Base-by-base conservation (phyloP, 2,113 vertebrate genomes). In the Columbina picui region DNA sequence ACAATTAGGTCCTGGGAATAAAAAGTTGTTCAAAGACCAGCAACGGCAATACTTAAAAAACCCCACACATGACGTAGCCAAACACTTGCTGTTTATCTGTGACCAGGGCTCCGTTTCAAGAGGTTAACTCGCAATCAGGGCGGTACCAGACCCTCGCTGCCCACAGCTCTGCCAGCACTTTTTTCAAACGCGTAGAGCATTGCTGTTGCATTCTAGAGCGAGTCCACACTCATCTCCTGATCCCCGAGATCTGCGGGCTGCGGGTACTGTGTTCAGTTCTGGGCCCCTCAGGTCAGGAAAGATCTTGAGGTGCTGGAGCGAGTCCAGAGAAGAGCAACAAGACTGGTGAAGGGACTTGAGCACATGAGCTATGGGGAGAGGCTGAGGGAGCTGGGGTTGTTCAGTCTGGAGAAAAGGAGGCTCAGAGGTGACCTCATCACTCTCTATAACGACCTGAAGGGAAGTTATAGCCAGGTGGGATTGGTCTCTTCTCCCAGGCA, bases 191-290 rank as follows among this genome's bases (percentile, higher is more conserved):
- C 49, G 0, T 14, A 60, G 14, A 30, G 39, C 25, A 1, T 9
- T 5, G 56, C 73, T 34, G 39, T 2, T 4, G 57, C 63, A 22
- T 3, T 0, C 34, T 1, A 32, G 39, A 61, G 69, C 4, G 3
- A 41, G 64, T 3, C 59, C 16, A 1, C 2, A 7, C 76, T 83
- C 73, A 93, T 94, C 94, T 92, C 74, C 74, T 8, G 6, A 92
- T 83, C 45, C 45, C 81, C 84, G 89, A 59, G 76, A 64, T 73
- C 81, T 12, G 2, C 27, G 56, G 1, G 60, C 92, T 45, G n/a
- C n/a, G n/a, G n/a, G n/a, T n/a, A n/a, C n/a, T n/a, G n/a, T n/a
- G n/a, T n/a, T n/a, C n/a, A n/a, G n/a, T n/a, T n/a, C n/a, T n/a
- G n/a, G n/a, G n/a, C n/a, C n/a, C n/a, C n/a, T n/a, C n/a, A n/a